Base-by-base conservation (phyloP, 2,113 vertebrate species). In the Sula dactylatra region DNA sequence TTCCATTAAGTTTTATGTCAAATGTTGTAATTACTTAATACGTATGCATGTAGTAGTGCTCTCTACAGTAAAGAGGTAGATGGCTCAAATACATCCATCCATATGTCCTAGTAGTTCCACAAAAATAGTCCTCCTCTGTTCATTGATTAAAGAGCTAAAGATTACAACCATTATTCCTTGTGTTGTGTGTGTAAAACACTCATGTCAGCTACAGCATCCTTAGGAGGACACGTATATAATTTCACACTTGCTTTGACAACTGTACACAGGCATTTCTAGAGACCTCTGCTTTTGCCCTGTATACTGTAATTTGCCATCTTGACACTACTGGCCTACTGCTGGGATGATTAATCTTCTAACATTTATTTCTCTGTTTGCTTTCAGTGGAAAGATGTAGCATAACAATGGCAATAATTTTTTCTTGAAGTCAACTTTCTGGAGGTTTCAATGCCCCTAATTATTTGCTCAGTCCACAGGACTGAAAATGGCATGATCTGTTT, bases 371-470 rank as follows among this genome's bases (percentile, higher is more conserved):
- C 50, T 17, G 49, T 83, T 69, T 69, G 52, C 24, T 76, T 74
- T 61, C 38, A 64, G 56, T 52, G n/a, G 88, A 69, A 76, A 80
- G 20, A 61, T 70, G 8, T 67, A 77, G 56, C 3, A 3, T 56
- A 58, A 70, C 40, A 82, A 26, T 14, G 13, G 11, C 13, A 82
- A 16, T 40, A 44, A 5, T 56, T 44, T 31, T 62, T 36, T 42
- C 31, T 61, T 81, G 25, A 64, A 47, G 31, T 76, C 56, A 81
- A 20, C 49, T 52, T 81, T 70, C 44, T 59, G 15, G 24, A 52
- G 17, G 13, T 98, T 98, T 98, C 98, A 98, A n/a, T 45, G 81
- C 32, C 88, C 84, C 65, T 97, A 76, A 12, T 95, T 71, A 7
- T 91, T 24, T 90, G 26, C 64, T 98, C 93, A 76, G 85, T 69